Evolutionary conservation across 2,113 vertebrate species (phyloP), one percentile per base, ranked within the genome.

Genomic region (Xenus cinereus): DNA sequence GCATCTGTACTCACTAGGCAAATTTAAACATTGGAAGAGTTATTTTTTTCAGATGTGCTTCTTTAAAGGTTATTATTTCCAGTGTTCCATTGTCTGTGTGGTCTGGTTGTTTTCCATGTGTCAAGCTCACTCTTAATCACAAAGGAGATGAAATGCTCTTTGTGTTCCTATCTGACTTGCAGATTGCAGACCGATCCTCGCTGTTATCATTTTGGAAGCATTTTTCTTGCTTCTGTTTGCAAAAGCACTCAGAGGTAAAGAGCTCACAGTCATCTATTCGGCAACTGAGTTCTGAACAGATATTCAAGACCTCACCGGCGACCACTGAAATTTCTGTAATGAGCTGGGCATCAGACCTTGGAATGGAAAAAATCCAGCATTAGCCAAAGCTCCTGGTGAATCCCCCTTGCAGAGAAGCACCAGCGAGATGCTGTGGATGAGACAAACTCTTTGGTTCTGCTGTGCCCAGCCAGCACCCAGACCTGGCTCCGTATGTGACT

Each of bases 11-110:
- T 95, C 26, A 23, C 86, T 57, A 72, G 57, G 78, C 79, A 87
- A 89, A 84, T 89, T 95, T 80, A 92, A 94, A 95, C 72, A 89
- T 14, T 68, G 57, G 59, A 93, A 77, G 77, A 90, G 54, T 46
- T 93, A n/a, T 84, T 94, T 95, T 91, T 84, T 78, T 89, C 94
- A 94, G 72, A 88, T 96, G 84, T 93, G 77, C 41, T 48, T 74
- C 84, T 97, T 96, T 91, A 97, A 96, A 93, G 90, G 74, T 94
- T 95, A 85, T 89, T 95, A 76, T 94, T 96, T 94, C 74, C 89
- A 67, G 19, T 51, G 74, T 80, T 95, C 66, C 92, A 96, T 95
- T 97, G 92, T 96, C 80, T 92, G 86, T 84, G 88, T 95, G 90
- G 82, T 91, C 94, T 96, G 80, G 60, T 94, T 96, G 80, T 90